Evolutionary conservation across 2,113 vertebrate species (phyloP).

Genomic region (Acanthisitta chloris): DNA sequence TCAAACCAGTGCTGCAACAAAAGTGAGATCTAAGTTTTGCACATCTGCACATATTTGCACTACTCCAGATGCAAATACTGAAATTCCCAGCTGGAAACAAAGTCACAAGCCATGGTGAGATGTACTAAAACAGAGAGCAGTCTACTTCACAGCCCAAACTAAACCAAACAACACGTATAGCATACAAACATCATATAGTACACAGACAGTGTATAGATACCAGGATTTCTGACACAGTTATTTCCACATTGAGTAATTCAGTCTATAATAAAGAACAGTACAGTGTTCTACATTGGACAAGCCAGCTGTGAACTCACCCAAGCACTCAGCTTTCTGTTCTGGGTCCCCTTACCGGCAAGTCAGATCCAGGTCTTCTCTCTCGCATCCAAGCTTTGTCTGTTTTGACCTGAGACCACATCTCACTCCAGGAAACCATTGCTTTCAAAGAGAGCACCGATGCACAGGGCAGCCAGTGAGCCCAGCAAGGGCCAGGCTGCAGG

Average conservation of each 20-base stretch:
- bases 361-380: constrained; percentile 21
- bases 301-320: background rate
- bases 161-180: background rate
- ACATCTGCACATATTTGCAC: background rate
- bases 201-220: background rate
- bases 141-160: background rate
- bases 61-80: background rate
- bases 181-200: background rate
- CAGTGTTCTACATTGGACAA: background rate
- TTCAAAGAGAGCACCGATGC: background rate
- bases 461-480: rapidly evolving
- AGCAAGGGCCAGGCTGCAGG: background rate
- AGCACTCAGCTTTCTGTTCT: constrained; percentile 1
- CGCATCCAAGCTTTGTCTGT: background rate
- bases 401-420: background rate
- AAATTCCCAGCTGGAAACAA: background rate
- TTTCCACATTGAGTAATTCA: background rate
- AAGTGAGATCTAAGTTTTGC: background rate
- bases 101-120: background rate
- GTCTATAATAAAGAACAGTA: background rate
- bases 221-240: background rate
- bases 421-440: background rate
- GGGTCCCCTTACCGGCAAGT: background rate
- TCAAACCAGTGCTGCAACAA: background rate
- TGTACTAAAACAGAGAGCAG: background rate